Evolutionary conservation across 2,888 invertebrate genomes (phyloP).

Genomic region (Julus scanicus): DNA sequence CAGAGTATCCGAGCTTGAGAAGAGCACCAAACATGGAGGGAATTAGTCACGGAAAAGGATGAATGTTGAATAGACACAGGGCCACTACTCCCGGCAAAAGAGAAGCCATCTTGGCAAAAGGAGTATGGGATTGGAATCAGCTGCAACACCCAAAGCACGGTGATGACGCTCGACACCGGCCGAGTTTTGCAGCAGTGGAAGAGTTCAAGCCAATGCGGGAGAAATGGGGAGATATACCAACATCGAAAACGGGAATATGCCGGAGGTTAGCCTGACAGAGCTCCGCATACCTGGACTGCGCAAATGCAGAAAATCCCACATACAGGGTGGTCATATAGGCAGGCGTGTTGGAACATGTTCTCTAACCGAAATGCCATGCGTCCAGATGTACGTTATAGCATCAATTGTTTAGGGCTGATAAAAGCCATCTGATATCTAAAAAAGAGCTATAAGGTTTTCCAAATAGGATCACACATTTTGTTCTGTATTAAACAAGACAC

Average conservation of each 20-base stretch:
- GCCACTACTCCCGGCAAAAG: background rate
- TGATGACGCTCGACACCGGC: background rate
- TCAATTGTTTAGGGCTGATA: too few relatives aligned
- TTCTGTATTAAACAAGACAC: too few relatives aligned
- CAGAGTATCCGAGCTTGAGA: background rate
- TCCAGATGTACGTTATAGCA: too few relatives aligned
- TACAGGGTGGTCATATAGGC: background rate
- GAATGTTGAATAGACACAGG: background rate
- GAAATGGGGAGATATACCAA: background rate
- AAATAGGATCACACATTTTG: too few relatives aligned
- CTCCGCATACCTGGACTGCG: background rate
- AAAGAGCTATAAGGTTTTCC: too few relatives aligned
- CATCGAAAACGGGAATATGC: background rate
- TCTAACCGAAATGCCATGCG: too few relatives aligned
- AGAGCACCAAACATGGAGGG: background rate
- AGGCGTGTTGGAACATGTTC: too few relatives aligned
- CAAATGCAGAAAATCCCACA: background rate
- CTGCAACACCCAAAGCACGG: background rate
- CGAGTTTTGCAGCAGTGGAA: slow-evolving; percentile 16
- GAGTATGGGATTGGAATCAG: slow-evolving; percentile 28
- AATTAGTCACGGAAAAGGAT: slow-evolving; percentile 21
- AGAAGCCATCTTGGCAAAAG: slow-evolving; percentile 25
- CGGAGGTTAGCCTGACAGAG: background rate
- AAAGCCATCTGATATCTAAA: too few relatives aligned
- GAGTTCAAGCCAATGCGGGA: background rate